A percentile compares a stretch with the other conserved stretches of the same genome.
phyloP scores from a whole-genome alignment of 2,888 invertebrate genomes.

The Limnephilus auricula region DNA sequence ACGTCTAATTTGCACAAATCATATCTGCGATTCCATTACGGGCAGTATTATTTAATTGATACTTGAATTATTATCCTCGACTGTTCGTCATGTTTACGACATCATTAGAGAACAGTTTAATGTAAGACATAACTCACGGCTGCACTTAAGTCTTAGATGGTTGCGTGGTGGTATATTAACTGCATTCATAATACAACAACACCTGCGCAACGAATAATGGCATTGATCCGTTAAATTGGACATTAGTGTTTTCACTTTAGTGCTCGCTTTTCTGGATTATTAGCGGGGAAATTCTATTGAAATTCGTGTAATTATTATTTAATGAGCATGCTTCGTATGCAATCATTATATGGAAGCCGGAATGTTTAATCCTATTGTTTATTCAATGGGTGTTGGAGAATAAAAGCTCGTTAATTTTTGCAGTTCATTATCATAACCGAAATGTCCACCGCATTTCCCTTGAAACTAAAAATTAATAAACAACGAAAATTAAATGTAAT shows the following conservation, averaged over 20 bases:
- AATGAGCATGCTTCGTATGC: not conserved
- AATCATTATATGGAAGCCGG: not conserved
- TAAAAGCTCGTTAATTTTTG: not conserved
- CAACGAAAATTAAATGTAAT: not conserved
- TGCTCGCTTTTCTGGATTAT: not conserved
- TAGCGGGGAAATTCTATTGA: not conserved
- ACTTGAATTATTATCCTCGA: constrained; percentile 27
- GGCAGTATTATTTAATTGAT: constrained; percentile 28
- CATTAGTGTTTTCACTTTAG: not conserved
- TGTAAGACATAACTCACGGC: not conserved
- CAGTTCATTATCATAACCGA: not conserved
- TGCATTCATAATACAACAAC: constrained; percentile 14
- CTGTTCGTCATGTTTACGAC: constrained; percentile 32
- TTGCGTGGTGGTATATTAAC: not conserved
- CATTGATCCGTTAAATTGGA: constrained; percentile 5
- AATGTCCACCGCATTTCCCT: not conserved
- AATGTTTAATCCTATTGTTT: not conserved
- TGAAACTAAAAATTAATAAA: not conserved
- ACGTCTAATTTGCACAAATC: constrained; percentile 30
- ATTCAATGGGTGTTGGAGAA: not conserved
- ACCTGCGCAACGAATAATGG: constrained; percentile 10
- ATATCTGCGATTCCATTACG: constrained; percentile 34
- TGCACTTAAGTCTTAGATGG: not conserved
- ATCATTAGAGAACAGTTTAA: constrained; percentile 38
- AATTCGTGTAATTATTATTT: not conserved